Evolutionary conservation across 1,140 invertebrate species (phyloP).

Genomic region (Listronotus oregonensis): DNA sequence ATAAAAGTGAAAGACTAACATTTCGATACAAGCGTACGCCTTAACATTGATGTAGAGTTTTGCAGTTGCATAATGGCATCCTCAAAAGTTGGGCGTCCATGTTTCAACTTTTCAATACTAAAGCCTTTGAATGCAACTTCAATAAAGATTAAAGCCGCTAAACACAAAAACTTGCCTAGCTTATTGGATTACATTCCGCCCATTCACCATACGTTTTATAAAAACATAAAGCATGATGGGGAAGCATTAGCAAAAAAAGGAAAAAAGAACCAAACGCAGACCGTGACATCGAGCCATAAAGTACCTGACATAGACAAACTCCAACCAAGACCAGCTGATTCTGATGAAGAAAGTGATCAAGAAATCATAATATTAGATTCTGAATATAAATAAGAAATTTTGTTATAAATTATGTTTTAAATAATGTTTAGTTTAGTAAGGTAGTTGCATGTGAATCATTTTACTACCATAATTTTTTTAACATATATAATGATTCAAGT

Average conservation of each 20-base stretch:
- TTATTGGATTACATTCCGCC: conserved; percentile 4
- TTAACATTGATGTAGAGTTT: conserved; percentile 8
- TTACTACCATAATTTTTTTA: too few species aligned
- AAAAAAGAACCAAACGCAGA: too few species aligned
- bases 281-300: too few species aligned
- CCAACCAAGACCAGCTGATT: conserved; percentile 13
- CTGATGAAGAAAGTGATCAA: conserved; percentile 8
- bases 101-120: conserved; percentile 2
- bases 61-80: not conserved
- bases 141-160: conserved; percentile 14
- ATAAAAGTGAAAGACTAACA: conserved; percentile 3
- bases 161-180: too few species aligned
- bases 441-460: too few species aligned
- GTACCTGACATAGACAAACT: conserved; percentile 5
- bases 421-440: too few species aligned
- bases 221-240: conserved; percentile 12
- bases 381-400: conserved; percentile 9
- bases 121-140: conserved; percentile 8
- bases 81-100: not conserved
- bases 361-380: not conserved
- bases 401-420: too few species aligned
- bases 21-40: conserved; percentile 7
- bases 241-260: conserved; percentile 3
- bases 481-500: too few species aligned
- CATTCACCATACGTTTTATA: not conserved